phyloP scores from a whole-genome alignment of 2,888 invertebrate species.

The Drosophila lacicola region DNA sequence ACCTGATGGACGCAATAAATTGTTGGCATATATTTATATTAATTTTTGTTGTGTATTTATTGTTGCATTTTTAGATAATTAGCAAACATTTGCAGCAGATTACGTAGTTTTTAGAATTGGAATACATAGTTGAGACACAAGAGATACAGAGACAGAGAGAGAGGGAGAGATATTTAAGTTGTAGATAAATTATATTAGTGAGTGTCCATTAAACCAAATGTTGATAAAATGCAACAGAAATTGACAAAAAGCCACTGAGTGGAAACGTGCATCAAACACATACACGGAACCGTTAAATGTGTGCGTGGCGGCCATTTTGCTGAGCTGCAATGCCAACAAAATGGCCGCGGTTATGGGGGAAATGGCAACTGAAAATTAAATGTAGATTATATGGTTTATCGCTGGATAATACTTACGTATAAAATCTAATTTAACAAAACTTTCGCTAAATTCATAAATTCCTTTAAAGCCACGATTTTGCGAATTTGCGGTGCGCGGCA shows the following conservation, averaged over 20 bases:
- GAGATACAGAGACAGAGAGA: too few relatives aligned
- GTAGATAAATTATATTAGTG: conserved; percentile 12
- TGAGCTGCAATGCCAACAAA: conserved; percentile 37
- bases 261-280: conserved; percentile 68
- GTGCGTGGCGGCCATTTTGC: conserved; percentile 40
- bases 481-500: conserved; percentile 95
- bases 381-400: conserved; percentile 28
- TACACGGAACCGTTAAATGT: conserved; percentile 74
- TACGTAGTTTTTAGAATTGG: conserved; percentile 21
- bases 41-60: conserved; percentile 44
- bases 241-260: conserved; percentile 45
- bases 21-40: conserved; percentile 1
- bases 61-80: conserved; percentile 60
- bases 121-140: conserved; percentile 4
- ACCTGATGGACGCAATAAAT: conserved; percentile 84
- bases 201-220: conserved; percentile 22
- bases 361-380: conserved; percentile 43
- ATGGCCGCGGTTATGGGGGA: conserved; percentile 21
- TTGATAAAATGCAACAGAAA: conserved; percentile 66
- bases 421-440: conserved; percentile 98
- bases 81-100: conserved; percentile 35
- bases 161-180: conserved; percentile 13
- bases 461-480: conserved; percentile 99
- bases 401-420: conserved; percentile 84
- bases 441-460: conserved; percentile 99